Base-by-base conservation (phyloP, 2,888 invertebrate species). In the Hydraecia micacea region DNA sequence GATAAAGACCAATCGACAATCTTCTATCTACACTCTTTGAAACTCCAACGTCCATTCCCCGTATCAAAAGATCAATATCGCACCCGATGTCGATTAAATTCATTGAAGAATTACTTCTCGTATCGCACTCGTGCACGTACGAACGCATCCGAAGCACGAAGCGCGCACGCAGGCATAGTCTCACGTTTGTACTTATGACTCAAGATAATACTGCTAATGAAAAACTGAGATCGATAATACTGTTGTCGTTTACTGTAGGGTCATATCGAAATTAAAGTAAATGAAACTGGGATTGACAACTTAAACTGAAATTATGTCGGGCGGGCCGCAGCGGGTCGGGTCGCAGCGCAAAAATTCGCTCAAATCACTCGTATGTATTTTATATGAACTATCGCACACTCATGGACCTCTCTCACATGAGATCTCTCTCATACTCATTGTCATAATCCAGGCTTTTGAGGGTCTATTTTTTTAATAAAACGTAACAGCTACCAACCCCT, bases 121-220 rank as follows among this genome's bases (percentile, higher is more conserved):
- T 67, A 60, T 74, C 68, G n/a, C 68, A 70, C 69, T 75, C 70
- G 46, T 60, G 83, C 84, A 84, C 68, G 42, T 75, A 62, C 75
- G 39, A 39, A 63, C 28, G 58, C 74, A 65, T 72, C 58, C 84
- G 84, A 69, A 18, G 79, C 42, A 39, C 63, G 60, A 65, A 52
- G 58, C 63, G 58, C 66, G 32, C 73, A 63, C 52, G 32, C 58
- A 5, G 68, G 15, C 83, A 86, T 83, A 69, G 39, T 65, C 52
- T 77, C 86, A 86, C 83, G 83, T 73, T 73, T n/a, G 25, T 6
- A 28, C 36, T 39, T 18, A 32, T 60, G 11, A 28, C n/a, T 9
- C 36, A 39, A 70, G 60, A 60, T 58, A 55, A 75, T 85, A 66
- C 49, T 75, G n/a, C 69, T 49, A 80, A 81, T 69, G 63, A 81